Percentiles rank a stretch among this genome's conserved stretches.
These are phyloP conservation scores for Cynopterus brachyotis DNA, from an alignment of 2,113 vertebrate species.

Conservation along the genomic window DNA sequence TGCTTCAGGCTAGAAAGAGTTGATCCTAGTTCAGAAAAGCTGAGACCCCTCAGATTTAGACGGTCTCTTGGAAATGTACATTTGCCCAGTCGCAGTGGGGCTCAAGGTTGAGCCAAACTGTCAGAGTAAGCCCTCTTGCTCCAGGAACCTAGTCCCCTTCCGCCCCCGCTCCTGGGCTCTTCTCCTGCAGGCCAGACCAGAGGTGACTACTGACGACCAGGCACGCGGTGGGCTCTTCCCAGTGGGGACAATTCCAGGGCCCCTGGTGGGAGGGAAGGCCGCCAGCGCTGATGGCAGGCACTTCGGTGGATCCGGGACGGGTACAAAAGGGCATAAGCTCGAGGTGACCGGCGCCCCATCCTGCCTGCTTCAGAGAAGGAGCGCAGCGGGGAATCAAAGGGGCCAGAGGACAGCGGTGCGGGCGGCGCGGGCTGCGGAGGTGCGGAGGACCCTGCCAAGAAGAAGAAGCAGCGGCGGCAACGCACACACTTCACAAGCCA, in stretches of 20 bases:
- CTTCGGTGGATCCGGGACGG: conserved; percentile 71
- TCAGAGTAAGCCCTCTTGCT: not conserved
- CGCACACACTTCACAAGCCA: conserved; percentile 98
- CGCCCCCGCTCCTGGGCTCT: not conserved
- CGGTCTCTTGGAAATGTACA: not conserved
- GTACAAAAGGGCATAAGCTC: not conserved
- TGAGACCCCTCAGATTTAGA: conserved; percentile 17
- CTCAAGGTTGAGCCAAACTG: not conserved
- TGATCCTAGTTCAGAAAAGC: conserved; percentile 13
- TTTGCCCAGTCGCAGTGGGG: not conserved
- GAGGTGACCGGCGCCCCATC: not conserved
- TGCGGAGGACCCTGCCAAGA: conserved; percentile 92
- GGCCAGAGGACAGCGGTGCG: conserved; percentile 88
- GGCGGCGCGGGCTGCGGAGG: conserved; percentile 91
- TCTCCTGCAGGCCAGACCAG: not conserved
- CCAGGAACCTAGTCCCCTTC: not conserved
- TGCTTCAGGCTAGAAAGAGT: not conserved
- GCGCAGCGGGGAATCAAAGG: conserved; percentile 89
- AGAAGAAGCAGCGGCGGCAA: conserved; percentile 97
- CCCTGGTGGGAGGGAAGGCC: not conserved
- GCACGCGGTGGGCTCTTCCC: not conserved
- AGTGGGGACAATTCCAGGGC: not conserved
- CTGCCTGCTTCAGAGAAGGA: conserved; percentile 89
- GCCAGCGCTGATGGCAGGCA: not conserved
- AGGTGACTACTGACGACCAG: not conserved